A percentile compares a stretch with the other conserved stretches of the same genome.
Conservation (phyloP, 2,888 invertebrate genomes). For the Cyrtodaria siliqua region DNA sequence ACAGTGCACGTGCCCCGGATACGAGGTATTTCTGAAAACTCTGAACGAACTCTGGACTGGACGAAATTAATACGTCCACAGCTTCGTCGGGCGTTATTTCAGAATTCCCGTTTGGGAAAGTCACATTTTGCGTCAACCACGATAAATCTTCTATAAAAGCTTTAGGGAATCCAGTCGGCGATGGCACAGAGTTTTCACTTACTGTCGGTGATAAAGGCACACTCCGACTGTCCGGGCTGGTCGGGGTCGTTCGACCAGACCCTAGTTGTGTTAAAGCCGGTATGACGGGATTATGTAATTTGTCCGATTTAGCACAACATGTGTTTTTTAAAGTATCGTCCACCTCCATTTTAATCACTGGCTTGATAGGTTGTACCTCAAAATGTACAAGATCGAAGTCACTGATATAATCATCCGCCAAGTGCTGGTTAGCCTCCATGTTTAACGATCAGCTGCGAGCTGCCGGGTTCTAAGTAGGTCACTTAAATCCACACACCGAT, state of each 20-base stretch:
- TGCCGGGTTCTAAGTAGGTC: slow-evolving; percentile 64
- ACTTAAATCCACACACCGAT: slow-evolving; percentile 22
- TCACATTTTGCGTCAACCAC: slow-evolving; percentile 73
- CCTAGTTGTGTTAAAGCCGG: slow-evolving; percentile 61
- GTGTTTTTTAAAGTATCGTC: slow-evolving; percentile 62
- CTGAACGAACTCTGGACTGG: slow-evolving; percentile 73
- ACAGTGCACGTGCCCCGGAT: slow-evolving; percentile 63
- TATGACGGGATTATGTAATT: slow-evolving; percentile 40
- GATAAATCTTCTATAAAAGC: slow-evolving; percentile 71
- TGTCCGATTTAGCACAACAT: slow-evolving; percentile 62
- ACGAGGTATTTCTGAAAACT: slow-evolving; percentile 71
- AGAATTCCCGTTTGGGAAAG: slow-evolving; percentile 59
- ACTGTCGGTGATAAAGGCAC: slow-evolving; percentile 74
- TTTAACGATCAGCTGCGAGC: slow-evolving; percentile 72
- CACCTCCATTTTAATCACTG: slow-evolving; percentile 69
- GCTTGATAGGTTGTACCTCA: slow-evolving; percentile 71
- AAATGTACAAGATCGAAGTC: slow-evolving; percentile 81
- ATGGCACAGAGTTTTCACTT: slow-evolving; percentile 61
- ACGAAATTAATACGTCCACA: slow-evolving; percentile 73
- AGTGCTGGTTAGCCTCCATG: slow-evolving; percentile 76
- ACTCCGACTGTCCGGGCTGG: slow-evolving; percentile 68
- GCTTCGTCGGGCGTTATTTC: slow-evolving; percentile 68
- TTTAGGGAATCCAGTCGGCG: slow-evolving; percentile 65
- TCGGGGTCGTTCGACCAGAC: slow-evolving; percentile 67
- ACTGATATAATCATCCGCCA: slow-evolving; percentile 80